These are phyloP conservation scores for Quadroppia sp. DNA, from an alignment of 2,888 invertebrate species.

Conservation along the genomic window DNA sequence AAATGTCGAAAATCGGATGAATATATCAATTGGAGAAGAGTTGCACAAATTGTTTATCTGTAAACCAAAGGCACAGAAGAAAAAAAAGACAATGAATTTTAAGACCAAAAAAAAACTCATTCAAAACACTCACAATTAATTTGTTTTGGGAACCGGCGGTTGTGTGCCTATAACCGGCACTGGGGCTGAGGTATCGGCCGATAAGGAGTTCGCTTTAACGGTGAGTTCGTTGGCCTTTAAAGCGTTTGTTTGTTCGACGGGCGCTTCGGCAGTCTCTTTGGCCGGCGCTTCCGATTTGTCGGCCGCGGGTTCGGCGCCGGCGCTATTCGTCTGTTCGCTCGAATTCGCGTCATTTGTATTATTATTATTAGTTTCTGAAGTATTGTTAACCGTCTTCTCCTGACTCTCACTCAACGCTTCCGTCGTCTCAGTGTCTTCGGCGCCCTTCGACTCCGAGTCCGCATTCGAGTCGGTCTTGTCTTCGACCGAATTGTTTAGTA, in stretches of 20 bases:
- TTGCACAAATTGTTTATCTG: slow-evolving; percentile 25
- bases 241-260: neutral
- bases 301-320: no score
- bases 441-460: neutral
- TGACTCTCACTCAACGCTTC: neutral
- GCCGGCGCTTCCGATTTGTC: neutral
- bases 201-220: slow-evolving; percentile 3
- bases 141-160: neutral
- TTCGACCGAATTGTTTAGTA: slow-evolving; percentile 5
- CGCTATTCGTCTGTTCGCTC: neutral
- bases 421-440: neutral
- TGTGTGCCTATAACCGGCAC: neutral
- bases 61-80: neutral
- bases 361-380: neutral
- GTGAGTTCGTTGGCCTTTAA: neutral
- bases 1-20: slow-evolving; percentile 20
- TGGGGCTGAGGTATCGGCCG: slow-evolving; percentile 7
- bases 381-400: slow-evolving; percentile 7
- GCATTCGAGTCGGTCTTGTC: neutral
- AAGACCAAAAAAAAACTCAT: neutral
- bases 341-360: neutral
- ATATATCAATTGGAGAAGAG: slow-evolving; percentile 9
- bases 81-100: neutral
- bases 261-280: neutral
- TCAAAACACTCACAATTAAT: neutral